A percentile compares a stretch with the other conserved stretches of the same genome.
Evolutionary conservation across 2,888 invertebrate species (phyloP).

Genomic region (Drosophila imparisetae): DNA sequence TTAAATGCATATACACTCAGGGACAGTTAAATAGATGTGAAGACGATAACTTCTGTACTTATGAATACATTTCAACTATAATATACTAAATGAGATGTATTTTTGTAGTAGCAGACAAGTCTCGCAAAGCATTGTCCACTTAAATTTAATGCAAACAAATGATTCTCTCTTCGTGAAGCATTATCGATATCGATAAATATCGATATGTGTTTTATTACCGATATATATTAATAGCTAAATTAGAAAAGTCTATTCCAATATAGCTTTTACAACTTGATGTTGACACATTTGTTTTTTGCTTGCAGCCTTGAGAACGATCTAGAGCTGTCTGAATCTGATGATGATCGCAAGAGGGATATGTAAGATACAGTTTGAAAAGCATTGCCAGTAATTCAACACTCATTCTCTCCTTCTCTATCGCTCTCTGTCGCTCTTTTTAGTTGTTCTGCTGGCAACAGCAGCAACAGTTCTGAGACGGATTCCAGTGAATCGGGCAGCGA

Average conservation of each 20-base stretch:
- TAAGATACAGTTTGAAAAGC: conserved; percentile 44
- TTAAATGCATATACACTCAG: background rate
- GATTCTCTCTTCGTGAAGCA: background rate
- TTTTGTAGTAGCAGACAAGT: too few species aligned
- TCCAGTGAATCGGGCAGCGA: conserved; percentile 84
- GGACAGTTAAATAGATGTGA: background rate
- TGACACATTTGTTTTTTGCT: background rate
- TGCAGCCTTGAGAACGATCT: conserved; percentile 88
- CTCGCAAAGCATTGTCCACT: too few species aligned
- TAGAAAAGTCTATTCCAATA: background rate
- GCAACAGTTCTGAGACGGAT: conserved; percentile 85
- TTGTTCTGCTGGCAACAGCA: conserved; percentile 85
- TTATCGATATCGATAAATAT: background rate
- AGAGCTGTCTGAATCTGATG: conserved; percentile 92
- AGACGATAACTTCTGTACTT: background rate
- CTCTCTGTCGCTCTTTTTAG: conserved; percentile 24
- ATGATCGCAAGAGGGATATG: conserved; percentile 86
- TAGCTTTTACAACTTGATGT: background rate
- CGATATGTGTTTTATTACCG: background rate
- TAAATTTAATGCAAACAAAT: too few species aligned
- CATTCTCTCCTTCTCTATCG: background rate
- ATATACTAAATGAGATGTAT: too few species aligned
- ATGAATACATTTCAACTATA: too few species aligned
- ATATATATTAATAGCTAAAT: background rate
- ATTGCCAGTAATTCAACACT: background rate